Percentiles rank a stretch among this genome's conserved stretches.
These are phyloP conservation scores for Orientallactaga sibirica DNA, from an alignment of 2,797 vertebrate species.

Conservation along the genomic window DNA sequence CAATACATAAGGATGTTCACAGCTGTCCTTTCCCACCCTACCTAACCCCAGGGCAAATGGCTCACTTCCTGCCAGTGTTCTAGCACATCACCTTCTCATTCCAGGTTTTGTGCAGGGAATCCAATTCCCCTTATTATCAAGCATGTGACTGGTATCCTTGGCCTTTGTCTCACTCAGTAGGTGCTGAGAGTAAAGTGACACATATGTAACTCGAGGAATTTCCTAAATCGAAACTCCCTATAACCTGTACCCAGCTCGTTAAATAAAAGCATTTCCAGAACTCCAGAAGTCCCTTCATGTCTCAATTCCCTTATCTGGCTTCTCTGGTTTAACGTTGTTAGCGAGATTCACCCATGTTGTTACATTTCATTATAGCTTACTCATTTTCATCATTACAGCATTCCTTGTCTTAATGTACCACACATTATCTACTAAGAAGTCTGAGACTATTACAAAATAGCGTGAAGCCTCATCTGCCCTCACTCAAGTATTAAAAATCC, in stretches of 20 bases:
- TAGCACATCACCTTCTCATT: background rate
- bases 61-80: background rate
- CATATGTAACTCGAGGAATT: background rate
- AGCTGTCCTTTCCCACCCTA: background rate
- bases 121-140: background rate
- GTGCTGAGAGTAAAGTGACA: background rate
- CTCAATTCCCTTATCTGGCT: background rate
- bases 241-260: background rate
- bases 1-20: fast-evolving
- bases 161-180: background rate
- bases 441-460: background rate
- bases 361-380: background rate
- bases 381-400: background rate
- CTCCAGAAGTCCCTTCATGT: background rate
- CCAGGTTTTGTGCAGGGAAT: background rate
- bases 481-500: background rate
- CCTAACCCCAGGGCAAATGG: background rate
- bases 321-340: background rate
- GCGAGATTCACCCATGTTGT: background rate
- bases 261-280: background rate
- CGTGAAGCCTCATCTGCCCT: background rate
- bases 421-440: background rate
- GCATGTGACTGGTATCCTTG: background rate
- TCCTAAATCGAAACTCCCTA: background rate
- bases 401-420: background rate